phyloP scores from a whole-genome alignment of 2,888 invertebrate genomes.

The Hoplodrina ambigua region DNA sequence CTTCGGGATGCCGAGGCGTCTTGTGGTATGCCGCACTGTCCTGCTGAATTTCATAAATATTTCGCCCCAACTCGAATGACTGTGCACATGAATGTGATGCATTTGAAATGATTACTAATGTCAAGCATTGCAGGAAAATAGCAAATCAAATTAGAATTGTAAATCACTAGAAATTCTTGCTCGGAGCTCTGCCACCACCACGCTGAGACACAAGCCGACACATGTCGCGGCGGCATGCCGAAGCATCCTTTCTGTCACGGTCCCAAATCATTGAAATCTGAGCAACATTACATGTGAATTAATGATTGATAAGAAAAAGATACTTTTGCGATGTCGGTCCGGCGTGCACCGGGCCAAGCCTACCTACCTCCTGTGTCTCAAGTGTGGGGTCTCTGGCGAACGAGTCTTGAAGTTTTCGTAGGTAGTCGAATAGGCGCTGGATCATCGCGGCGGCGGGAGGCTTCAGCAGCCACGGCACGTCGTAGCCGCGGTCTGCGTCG shows the following conservation, averaged over 20 bases:
- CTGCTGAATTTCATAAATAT: constrained; percentile 20
- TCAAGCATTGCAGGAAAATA: constrained; percentile 40
- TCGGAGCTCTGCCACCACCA: constrained; percentile 20
- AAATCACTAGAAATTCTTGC: constrained; percentile 22
- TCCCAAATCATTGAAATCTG: constrained; percentile 7
- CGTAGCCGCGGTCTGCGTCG: not conserved
- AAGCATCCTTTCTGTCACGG: constrained; percentile 38
- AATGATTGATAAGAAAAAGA: constrained; percentile 15
- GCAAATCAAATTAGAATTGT: constrained; percentile 35
- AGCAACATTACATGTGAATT: constrained; percentile 13
- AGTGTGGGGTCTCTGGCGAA: constrained; percentile 18
- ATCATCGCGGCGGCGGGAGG: constrained; percentile 14
- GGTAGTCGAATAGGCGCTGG: constrained; percentile 9
- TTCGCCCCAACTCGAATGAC: constrained; percentile 11
- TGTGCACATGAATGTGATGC: constrained; percentile 39
- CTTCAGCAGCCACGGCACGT: constrained; percentile 30
- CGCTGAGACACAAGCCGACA: constrained; percentile 27
- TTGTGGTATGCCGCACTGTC: constrained; percentile 11
- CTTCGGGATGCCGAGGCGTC: constrained; percentile 42
- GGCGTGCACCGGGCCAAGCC: constrained; percentile 9
- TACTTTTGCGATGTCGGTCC: constrained; percentile 40
- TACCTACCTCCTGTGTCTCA: constrained; percentile 49
- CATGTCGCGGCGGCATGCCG: constrained; percentile 23
- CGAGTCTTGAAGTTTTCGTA: constrained; percentile 4
- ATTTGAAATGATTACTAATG: constrained; percentile 43